A percentile compares a stretch with the other conserved stretches of the same genome.
These are phyloP conservation scores for Ichneumon xanthorius DNA, from an alignment of 2,888 invertebrate species.

Conservation along the genomic window DNA sequence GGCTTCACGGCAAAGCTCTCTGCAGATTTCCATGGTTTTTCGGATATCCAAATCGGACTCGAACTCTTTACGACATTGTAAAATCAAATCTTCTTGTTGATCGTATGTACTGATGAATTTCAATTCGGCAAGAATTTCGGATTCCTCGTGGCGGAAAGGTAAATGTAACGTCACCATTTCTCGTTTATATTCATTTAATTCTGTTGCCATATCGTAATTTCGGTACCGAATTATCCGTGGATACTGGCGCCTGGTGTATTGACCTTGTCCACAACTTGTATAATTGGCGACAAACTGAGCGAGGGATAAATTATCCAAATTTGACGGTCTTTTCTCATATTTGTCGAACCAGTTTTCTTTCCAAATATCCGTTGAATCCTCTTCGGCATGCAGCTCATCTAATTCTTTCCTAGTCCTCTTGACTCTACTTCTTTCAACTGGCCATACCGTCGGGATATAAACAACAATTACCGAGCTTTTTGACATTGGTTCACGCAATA, in stretches of 20 bases:
- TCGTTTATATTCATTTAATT: slow-evolving; percentile 77
- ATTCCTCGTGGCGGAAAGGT: slow-evolving; percentile 80
- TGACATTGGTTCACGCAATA: slow-evolving; percentile 83
- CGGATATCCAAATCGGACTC: slow-evolving; percentile 78
- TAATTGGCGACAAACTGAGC: slow-evolving; percentile 72
- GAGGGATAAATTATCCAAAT: slow-evolving; percentile 71
- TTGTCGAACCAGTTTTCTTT: slow-evolving; percentile 82
- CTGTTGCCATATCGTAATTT: slow-evolving; percentile 78
- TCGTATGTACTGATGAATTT: slow-evolving; percentile 78
- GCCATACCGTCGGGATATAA: slow-evolving; percentile 67
- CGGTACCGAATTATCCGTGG: slow-evolving; percentile 78
- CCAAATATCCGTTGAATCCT: slow-evolving; percentile 76
- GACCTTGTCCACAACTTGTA: not conserved
- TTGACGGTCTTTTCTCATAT: slow-evolving; percentile 81
- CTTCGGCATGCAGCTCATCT: slow-evolving; percentile 73
- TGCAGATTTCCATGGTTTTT: slow-evolving; percentile 70
- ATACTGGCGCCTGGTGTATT: not conserved
- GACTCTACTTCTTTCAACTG: slow-evolving; percentile 79
- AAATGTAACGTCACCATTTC: slow-evolving; percentile 73
- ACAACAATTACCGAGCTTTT: slow-evolving; percentile 42
- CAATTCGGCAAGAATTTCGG: slow-evolving; percentile 77
- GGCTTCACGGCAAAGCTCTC: slow-evolving; percentile 11
- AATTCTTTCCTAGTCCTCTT: slow-evolving; percentile 73
- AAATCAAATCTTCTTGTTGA: slow-evolving; percentile 75
- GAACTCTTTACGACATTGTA: slow-evolving; percentile 76